phyloP scores from a whole-genome alignment of 1,140 invertebrate genomes.

The Rhopalosiphum maidis region DNA sequence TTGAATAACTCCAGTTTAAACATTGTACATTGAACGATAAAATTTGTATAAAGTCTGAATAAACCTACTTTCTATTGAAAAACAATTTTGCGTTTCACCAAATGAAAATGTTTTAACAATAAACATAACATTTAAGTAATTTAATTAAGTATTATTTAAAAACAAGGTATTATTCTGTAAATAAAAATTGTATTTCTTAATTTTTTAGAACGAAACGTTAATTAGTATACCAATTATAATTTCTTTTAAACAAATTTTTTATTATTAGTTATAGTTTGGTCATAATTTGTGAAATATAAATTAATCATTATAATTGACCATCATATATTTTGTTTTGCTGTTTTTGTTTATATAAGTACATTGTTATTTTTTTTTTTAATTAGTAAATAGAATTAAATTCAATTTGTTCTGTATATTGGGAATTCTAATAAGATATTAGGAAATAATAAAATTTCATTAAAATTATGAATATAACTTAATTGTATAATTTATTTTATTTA shows the following conservation, averaged over 20 bases:
- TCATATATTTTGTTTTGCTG: neutral
- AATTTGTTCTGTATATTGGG: neutral
- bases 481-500: neutral
- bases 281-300: neutral
- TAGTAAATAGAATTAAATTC: neutral
- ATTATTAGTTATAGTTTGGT: neutral
- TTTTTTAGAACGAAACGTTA: neutral
- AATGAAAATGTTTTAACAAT: neutral
- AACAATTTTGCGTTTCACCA: neutral
- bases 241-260: neutral
- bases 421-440: neutral
- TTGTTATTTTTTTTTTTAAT: neutral
- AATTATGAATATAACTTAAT: neutral
- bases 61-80: neutral
- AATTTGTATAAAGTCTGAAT: neutral
- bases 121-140: neutral
- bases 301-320: neutral
- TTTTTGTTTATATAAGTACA: neutral
- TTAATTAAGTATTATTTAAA: neutral
- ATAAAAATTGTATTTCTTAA: neutral
- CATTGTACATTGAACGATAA: neutral
- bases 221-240: neutral
- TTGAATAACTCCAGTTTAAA: neutral
- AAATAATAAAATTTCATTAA: neutral
- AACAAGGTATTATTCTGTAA: neutral